These are phyloP conservation scores for Corydoras sp. DNA, from an alignment of 2,113 vertebrate species.

Conservation along the genomic window DNA sequence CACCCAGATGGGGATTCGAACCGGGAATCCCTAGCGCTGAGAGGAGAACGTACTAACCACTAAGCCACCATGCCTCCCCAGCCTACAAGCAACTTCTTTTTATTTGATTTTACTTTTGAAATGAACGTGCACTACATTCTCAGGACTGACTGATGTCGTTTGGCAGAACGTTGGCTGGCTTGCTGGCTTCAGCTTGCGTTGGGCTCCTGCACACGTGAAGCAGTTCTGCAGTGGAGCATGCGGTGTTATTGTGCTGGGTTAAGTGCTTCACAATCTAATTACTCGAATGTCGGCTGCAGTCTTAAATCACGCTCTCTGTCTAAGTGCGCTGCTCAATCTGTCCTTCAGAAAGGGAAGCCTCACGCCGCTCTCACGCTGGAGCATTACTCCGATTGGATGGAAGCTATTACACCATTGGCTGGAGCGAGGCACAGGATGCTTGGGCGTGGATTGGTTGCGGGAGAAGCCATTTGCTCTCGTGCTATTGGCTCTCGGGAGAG, in stretches of 20 bases:
- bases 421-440: constrained; percentile 52
- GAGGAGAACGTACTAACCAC: no score
- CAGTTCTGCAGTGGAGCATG: constrained; percentile 52
- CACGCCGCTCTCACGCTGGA: constrained; percentile 49
- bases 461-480: constrained; percentile 41
- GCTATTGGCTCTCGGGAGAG: constrained; percentile 56
- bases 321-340: constrained; percentile 49
- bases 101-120: no score
- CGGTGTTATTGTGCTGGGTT: constrained; percentile 50
- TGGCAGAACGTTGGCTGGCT: neutral
- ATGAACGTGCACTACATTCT: no score
- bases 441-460: constrained; percentile 42
- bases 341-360: constrained; percentile 56
- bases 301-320: constrained; percentile 61
- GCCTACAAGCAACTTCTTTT: no score
- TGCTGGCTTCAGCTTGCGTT: constrained; percentile 34
- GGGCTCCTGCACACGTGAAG: constrained; percentile 15
- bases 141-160: no score
- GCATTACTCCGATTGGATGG: constrained; percentile 67
- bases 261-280: constrained; percentile 63
- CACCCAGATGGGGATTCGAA: no score
- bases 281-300: constrained; percentile 60
- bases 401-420: constrained; percentile 68
- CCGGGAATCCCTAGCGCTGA: no score
- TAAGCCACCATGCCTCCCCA: no score